Evolutionary conservation across 2,113 vertebrate genomes (phyloP).

Genomic region (Pavo muticus): DNA sequence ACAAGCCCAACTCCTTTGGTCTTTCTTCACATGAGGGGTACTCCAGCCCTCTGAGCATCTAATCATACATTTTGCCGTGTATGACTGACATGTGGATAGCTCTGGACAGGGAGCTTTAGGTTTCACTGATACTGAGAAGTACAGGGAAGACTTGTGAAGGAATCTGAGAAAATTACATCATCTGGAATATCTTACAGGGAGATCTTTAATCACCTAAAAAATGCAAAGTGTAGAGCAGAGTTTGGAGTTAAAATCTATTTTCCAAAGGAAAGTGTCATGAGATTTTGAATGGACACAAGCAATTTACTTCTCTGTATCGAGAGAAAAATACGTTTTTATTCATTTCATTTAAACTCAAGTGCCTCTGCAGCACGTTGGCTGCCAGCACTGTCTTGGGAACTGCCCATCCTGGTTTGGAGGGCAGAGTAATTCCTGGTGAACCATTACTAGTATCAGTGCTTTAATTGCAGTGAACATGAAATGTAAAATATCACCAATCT

Average conservation of each 20-base stretch:
- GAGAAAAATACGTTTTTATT: background rate
- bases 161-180: constrained; percentile 22
- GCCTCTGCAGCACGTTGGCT: background rate
- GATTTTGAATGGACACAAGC: background rate
- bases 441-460: background rate
- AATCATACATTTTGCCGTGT: background rate
- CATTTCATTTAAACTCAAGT: background rate
- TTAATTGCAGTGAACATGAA: background rate
- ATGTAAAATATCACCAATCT: background rate
- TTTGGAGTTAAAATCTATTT: background rate
- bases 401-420: background rate
- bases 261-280: background rate
- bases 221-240: background rate
- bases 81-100: background rate
- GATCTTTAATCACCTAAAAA: background rate
- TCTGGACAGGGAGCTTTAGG: background rate
- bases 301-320: background rate
- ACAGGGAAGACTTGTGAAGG: background rate
- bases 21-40: no score
- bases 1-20: no score
- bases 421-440: background rate
- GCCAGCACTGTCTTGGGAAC: background rate
- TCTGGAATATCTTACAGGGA: background rate
- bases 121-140: background rate
- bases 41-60: no score